These are phyloP conservation scores for Dendropsophus ebraccatus DNA, from an alignment of 2,113 vertebrate species.

Conservation along the genomic window DNA sequence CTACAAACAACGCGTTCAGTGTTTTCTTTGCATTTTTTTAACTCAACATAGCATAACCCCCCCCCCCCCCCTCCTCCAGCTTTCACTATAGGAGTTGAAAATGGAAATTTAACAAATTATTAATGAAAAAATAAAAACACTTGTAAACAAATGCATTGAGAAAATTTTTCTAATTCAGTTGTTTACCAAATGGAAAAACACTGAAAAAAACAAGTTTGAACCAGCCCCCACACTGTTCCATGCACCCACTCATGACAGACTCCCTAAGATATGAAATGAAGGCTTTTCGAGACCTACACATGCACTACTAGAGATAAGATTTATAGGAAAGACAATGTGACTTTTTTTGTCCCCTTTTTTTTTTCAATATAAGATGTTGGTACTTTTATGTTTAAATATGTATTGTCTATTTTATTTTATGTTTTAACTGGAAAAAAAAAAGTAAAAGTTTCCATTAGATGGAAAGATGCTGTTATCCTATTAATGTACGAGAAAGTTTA, in stretches of 20 bases:
- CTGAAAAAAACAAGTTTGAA: no score
- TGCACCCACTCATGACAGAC: background rate
- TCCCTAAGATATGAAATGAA: constrained; percentile 40
- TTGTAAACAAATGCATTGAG: no score
- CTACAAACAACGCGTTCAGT: no score
- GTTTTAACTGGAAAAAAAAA: constrained; percentile 50
- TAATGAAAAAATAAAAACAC: no score
- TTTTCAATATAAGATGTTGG: constrained; percentile 13
- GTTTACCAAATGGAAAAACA: no score
- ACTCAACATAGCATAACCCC: no score
- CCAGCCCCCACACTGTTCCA: background rate
- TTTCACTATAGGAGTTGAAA: no score
- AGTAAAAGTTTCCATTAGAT: constrained; percentile 38
- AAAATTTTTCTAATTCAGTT: no score
- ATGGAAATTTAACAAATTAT: no score
- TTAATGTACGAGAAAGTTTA: constrained; percentile 38
- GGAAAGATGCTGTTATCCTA: constrained; percentile 36
- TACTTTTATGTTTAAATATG: constrained; percentile 29
- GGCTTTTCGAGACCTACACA: constrained; percentile 1
- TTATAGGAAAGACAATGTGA: constrained; percentile 46
- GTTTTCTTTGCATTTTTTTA: no score
- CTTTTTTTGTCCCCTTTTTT: background rate
- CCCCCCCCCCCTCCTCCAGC: background rate
- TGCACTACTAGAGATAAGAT: constrained; percentile 41
- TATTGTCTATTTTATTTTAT: constrained; percentile 20